These are phyloP conservation scores for Endomychus coccineus DNA, from an alignment of 2,888 invertebrate species.

Conservation along the genomic window DNA sequence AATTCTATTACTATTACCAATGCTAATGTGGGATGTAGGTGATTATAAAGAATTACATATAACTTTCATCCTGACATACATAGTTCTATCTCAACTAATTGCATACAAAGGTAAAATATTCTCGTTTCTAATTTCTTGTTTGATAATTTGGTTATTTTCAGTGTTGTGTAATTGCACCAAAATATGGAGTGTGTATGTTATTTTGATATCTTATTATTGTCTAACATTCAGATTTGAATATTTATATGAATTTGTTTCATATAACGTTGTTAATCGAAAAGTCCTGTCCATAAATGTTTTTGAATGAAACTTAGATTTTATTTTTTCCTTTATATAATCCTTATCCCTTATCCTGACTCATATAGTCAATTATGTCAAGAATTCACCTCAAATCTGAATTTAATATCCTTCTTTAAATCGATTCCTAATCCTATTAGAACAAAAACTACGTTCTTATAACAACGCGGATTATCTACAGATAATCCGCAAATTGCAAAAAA, in stretches of 20 bases:
- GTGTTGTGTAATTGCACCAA: slow-evolving; percentile 22
- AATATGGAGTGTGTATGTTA: slow-evolving; percentile 30
- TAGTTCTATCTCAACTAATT: slow-evolving; percentile 54
- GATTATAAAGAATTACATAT: slow-evolving; percentile 45
- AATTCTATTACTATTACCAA: slow-evolving; percentile 53
- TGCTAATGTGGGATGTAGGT: slow-evolving; percentile 54
- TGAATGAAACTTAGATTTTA: no score
- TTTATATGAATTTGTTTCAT: slow-evolving; percentile 8
- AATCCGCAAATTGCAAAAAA: no score
- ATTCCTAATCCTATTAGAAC: no score
- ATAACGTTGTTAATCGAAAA: no score
- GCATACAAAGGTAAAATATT: slow-evolving; percentile 54
- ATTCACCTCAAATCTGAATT: no score
- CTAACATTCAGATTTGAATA: slow-evolving; percentile 22
- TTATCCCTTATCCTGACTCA: no score
- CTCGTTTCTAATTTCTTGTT: background rate
- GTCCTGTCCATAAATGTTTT: no score
- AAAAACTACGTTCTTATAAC: no score
- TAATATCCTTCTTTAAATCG: no score
- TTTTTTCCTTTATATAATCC: no score
- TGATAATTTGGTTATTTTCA: slow-evolving; percentile 8
- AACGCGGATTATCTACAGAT: no score
- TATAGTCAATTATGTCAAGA: no score
- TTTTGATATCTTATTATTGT: slow-evolving; percentile 28
- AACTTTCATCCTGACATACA: slow-evolving; percentile 56